Evolutionary conservation across 2,113 vertebrate species (phyloP), one percentile per base, ranked within the genome.

Genomic region (Charina bottae): DNA sequence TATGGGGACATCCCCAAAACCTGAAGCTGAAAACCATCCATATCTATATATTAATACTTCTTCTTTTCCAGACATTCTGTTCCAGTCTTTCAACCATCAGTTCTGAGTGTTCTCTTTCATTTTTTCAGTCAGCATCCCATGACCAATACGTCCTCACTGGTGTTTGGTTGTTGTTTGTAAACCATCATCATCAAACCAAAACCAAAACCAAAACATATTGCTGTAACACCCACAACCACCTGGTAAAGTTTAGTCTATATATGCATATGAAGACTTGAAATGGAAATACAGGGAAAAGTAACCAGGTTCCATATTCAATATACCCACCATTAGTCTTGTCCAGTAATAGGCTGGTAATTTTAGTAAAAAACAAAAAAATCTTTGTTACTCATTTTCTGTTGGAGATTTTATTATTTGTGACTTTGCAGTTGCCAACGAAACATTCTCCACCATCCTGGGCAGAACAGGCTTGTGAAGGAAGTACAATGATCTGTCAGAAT

Each of bases 401-500:
- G 7, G 23, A 84, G 49, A 84, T 62, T 58, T 12, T 86, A 24
- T 78, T 33, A 1, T 4, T 87, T 72, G 12, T 2, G 54, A 26
- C 58, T 54, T 88, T 86, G 0, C 85, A 83, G 19, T 85, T 92
- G 62, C 90, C 6, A 68, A 68, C 33, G 88, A 55, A 78, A 89
- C 92, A 54, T 90, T 90, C 49, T 90, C 2, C 62, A 13, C 1
- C 9, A 59, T 2, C 62, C 17, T 0, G n/a, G 24, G 53, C 28
- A 90, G 49, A 37, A 4, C 83, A 2, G 19, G 0, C 7, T 83
- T 83, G 1, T 85, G 26, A 91, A 93, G 59, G 24, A 2, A 90
- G 23, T 4, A 92, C 33, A 89, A 89, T 83, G 68, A 90, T 19
- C 90, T 94, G 19, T 89, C 62, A 92, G 90, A 93, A 92, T 13